A percentile compares a stretch with the other conserved stretches of the same genome.
phyloP scores from a whole-genome alignment of 2,113 vertebrate genomes.

The Raja brachyura region DNA sequence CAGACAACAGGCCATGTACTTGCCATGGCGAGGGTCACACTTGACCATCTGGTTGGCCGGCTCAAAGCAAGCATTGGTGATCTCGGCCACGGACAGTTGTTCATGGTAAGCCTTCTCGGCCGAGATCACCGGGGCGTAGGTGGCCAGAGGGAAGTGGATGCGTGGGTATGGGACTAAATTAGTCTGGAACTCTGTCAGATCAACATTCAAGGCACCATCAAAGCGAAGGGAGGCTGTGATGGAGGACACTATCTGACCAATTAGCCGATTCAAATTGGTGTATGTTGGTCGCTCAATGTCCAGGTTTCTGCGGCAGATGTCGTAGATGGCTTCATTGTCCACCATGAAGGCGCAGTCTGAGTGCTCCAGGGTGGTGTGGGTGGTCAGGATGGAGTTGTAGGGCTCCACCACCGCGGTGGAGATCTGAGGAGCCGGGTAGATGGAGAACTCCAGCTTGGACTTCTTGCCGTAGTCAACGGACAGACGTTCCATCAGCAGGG shows the following conservation, averaged over 20 bases:
- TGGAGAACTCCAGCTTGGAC: constrained; percentile 41
- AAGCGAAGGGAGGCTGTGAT: constrained; percentile 59
- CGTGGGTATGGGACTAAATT: constrained; percentile 76
- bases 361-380: constrained; percentile 41
- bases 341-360: constrained; percentile 69
- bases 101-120: constrained; percentile 78
- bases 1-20: constrained; percentile 75
- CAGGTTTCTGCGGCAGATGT: constrained; percentile 56
- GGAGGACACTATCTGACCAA: constrained; percentile 60
- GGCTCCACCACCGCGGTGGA: constrained; percentile 41
- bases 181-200: constrained; percentile 61
- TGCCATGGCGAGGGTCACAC: constrained; percentile 64
- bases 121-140: constrained; percentile 72
- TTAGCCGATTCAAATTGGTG: constrained; percentile 58
- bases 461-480: constrained; percentile 42
- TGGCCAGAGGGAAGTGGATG: constrained; percentile 78
- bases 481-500: constrained; percentile 41
- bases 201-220: constrained; percentile 60
- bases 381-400: constrained; percentile 43
- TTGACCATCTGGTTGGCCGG: constrained; percentile 71
- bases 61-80: constrained; percentile 72
- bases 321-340: constrained; percentile 70
- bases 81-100: constrained; percentile 77
- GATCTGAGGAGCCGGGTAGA: constrained; percentile 40
- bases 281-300: constrained; percentile 57